These are phyloP conservation scores for Onychomys leucogaster DNA, from an alignment of 2,797 vertebrate genomes.

Conservation along the genomic window DNA sequence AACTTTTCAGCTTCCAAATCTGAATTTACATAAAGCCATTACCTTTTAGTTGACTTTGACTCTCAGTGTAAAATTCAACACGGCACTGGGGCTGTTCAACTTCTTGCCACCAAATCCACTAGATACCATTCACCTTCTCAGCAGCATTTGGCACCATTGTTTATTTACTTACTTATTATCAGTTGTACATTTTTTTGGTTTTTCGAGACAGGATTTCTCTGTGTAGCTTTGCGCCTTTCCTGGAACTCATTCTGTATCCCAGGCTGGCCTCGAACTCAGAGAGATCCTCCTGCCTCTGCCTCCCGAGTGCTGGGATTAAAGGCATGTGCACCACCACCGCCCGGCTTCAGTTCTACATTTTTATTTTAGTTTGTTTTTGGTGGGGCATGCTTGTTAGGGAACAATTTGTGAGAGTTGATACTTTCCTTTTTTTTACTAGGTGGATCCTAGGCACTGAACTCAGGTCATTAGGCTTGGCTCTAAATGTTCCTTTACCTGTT, in stretches of 20 bases:
- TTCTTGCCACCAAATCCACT: accelerated
- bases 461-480: background rate
- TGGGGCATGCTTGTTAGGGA: background rate
- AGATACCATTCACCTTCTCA: background rate
- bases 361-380: background rate
- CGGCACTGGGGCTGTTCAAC: background rate
- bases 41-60: background rate
- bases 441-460: background rate
- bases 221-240: no score
- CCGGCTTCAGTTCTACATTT: no score
- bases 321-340: no score
- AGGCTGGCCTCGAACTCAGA: no score
- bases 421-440: background rate
- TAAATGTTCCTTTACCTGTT: background rate
- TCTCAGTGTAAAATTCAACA: background rate
- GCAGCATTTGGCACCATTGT: no score
- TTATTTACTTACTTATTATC: background rate
- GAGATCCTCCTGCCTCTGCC: no score
- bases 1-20: background rate
- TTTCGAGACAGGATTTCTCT: no score
- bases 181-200: background rate
- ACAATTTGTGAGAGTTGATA: background rate
- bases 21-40: background rate
- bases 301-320: no score
- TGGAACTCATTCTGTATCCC: no score